phyloP scores from a whole-genome alignment of 2,888 invertebrate genomes.

The Dermolepida albohirtum region DNA sequence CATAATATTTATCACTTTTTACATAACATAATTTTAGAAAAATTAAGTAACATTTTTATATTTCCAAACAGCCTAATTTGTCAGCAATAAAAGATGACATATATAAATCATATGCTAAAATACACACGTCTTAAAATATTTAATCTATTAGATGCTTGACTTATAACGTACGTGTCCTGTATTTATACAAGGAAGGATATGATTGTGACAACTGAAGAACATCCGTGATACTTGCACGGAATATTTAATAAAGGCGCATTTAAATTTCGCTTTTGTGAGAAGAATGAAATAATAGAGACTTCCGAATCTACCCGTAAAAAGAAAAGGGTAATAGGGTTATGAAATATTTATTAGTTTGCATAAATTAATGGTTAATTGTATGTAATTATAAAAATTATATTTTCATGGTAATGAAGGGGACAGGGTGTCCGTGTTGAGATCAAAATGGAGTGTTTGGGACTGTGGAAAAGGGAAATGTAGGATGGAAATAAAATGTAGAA shows the following conservation, averaged over 20 bases:
- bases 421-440: background rate
- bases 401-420: conserved; percentile 4
- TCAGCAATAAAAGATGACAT: background rate
- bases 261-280: conserved; percentile 17
- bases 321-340: background rate
- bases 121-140: conserved; percentile 24
- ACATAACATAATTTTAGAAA: too few species aligned
- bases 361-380: conserved; percentile 1
- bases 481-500: too few species aligned
- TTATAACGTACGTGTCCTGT: conserved; percentile 35
- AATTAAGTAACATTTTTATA: too few species aligned
- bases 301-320: background rate
- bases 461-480: background rate
- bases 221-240: conserved; percentile 12
- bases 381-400: background rate
- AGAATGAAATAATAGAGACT: conserved; percentile 9
- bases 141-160: conserved; percentile 35
- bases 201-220: conserved; percentile 32
- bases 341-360: background rate
- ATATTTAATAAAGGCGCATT: conserved; percentile 28
- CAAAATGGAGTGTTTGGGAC: background rate
- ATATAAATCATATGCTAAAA: conserved; percentile 19
- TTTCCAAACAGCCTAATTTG: too few species aligned
- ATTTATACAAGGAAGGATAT: conserved; percentile 27
- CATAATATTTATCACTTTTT: too few species aligned